Percentiles rank a stretch among this genome's conserved stretches.
Conservation (phyloP, 2,113 vertebrate genomes). For the Oryzias curvinotus region DNA sequence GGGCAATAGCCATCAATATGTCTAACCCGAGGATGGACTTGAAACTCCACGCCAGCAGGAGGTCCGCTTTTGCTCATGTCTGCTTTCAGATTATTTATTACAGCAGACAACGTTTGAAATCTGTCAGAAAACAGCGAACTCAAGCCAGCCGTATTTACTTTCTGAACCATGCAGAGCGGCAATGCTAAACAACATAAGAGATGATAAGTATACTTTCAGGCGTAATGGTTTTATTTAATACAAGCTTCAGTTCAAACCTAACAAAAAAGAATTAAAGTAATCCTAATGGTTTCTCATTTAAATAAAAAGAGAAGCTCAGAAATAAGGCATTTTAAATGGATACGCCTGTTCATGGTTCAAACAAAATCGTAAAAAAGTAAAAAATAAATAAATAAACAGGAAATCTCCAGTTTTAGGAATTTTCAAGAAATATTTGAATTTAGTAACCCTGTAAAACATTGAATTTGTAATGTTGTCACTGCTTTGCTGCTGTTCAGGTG, state of each 20-base stretch:
- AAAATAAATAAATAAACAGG: too few species aligned
- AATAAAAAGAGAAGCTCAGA: too few species aligned
- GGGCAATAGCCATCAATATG: constrained; percentile 54
- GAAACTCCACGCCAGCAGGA: constrained; percentile 41
- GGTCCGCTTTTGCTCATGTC: constrained; percentile 30
- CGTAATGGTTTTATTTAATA: background rate
- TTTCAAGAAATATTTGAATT: too few species aligned
- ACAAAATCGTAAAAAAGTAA: too few species aligned
- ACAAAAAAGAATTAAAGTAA: background rate
- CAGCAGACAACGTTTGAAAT: constrained; percentile 6
- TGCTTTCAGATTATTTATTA: constrained; percentile 21
- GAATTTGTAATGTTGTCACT: too few species aligned
- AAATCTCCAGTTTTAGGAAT: too few species aligned
- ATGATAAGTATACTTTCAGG: background rate
- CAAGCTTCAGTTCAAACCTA: too few species aligned
- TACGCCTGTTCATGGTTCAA: too few species aligned
- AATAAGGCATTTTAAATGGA: too few species aligned
- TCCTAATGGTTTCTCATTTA: background rate
- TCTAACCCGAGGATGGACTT: constrained; percentile 53
- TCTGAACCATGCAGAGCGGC: background rate
- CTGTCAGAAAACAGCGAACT: background rate
- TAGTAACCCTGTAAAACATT: too few species aligned
- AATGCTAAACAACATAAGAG: background rate
- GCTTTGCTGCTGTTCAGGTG: too few species aligned
- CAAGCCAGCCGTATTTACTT: background rate